phyloP scores from a whole-genome alignment of 2,888 invertebrate species.

The Hypomecis atomaria region DNA sequence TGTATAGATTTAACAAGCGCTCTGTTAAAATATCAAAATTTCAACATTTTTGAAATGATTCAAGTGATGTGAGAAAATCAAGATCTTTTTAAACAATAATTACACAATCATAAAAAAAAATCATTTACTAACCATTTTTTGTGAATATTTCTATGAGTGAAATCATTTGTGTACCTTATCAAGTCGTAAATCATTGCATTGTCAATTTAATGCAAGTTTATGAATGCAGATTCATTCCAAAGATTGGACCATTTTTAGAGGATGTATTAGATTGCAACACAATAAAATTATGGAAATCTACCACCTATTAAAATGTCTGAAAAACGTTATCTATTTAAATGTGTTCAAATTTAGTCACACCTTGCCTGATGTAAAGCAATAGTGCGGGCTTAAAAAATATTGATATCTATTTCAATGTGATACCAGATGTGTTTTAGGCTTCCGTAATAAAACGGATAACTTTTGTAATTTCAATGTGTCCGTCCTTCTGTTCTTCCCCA shows the following conservation, averaged over 20 bases:
- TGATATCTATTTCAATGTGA: too few species aligned
- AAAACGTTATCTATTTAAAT: too few species aligned
- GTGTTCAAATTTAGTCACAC: too few species aligned
- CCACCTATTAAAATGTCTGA: neutral
- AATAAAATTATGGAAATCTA: constrained; percentile 5
- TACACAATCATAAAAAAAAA: neutral
- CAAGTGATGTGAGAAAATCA: constrained; percentile 2
- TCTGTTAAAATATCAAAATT: neutral
- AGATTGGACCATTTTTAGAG: constrained; percentile 7
- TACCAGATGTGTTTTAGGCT: too few species aligned
- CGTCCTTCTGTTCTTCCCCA: too few species aligned
- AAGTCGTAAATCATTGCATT: constrained; percentile 10
- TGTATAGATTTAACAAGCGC: too few species aligned
- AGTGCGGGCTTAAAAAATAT: too few species aligned
- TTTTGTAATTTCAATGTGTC: too few species aligned
- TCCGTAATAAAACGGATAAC: too few species aligned
- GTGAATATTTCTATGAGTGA: constrained; percentile 2
- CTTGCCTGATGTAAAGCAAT: too few species aligned
- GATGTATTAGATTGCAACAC: constrained; percentile 7
- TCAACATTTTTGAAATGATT: neutral
- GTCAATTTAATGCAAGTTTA: constrained; percentile 12
- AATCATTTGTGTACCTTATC: constrained; percentile 4
- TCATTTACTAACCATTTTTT: too few species aligned
- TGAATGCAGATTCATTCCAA: constrained; percentile 3
- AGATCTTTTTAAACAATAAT: neutral